Conservation (phyloP, 35 echinoderm and acorn worm genomes). For the Strongylocentrotus purpuratus region DNA sequence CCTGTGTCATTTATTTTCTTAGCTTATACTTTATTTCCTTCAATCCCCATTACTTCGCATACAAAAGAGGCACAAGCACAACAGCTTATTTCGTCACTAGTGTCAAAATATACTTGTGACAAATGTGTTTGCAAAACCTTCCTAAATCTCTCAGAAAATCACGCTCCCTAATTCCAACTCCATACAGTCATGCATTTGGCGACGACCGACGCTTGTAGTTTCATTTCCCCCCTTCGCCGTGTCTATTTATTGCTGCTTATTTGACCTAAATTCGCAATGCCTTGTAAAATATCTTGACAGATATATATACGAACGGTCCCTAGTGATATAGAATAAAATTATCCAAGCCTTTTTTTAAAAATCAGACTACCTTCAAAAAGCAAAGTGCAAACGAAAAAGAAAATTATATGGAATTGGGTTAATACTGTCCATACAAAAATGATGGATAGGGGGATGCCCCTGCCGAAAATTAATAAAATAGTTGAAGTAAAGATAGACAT, state of each 20-base stretch:
- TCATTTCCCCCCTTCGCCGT: not conserved
- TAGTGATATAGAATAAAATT: too few species aligned
- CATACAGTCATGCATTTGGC: not conserved
- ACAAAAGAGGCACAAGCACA: not conserved
- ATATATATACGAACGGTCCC: not conserved
- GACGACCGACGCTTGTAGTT: not conserved
- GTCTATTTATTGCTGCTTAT: not conserved
- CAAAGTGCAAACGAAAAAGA: not conserved
- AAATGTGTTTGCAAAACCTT: slow-evolving; percentile 40
- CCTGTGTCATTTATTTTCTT: too few species aligned
- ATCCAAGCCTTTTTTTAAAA: too few species aligned
- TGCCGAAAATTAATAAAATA: not conserved
- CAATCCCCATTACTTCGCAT: not conserved
- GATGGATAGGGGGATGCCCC: not conserved
- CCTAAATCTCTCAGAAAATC: slow-evolving; percentile 34
- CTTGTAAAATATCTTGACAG: not conserved
- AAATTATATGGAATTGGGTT: not conserved
- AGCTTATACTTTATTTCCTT: too few species aligned
- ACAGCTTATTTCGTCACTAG: not conserved
- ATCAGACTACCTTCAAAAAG: not conserved
- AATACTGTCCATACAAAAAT: not conserved
- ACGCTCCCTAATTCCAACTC: not conserved
- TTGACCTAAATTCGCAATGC: not conserved
- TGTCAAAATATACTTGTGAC: not conserved
- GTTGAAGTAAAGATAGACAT: too few species aligned